Evolutionary conservation across 2,797 vertebrate genomes (phyloP), one percentile per base, ranked within the genome.

Genomic region (Myotis daubentonii): DNA sequence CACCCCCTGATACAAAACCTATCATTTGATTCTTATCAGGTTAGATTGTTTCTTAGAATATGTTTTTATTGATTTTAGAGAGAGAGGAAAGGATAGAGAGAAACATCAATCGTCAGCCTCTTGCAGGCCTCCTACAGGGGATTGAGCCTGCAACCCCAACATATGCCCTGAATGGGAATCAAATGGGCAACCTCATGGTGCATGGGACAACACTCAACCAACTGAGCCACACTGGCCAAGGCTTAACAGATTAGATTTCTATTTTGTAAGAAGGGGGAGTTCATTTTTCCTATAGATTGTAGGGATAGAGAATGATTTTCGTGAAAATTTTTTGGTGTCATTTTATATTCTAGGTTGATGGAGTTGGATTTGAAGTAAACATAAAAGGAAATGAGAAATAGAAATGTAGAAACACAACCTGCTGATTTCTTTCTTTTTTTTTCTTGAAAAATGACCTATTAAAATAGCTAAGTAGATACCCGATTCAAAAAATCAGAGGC

Each of bases 361-460:
- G 44, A 76, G 30, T 23, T 74, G 13, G 23, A 68, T 82, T 86
- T 94, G 38, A 94, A 82, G 85, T 41, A 90, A 57, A 41, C 10
- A 36, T 83, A 22, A 86, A 87, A 72, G 47, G 65, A 66, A 68
- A 57, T 41, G 25, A 44, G 49, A 81, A 60, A 65, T 55, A 20
- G 25, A 89, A 91, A 65, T 33, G 6, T 74, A 60, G 51, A 86
- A 76, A n/a, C 53, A 70, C 10, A 92, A n/a, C 44, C 60, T 91
- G 38, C 85, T 75, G 28, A 70, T 49, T 75, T 23, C 23, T 68
- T 87, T 22, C 17, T 0, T 3, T 28, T 78, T 68, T 87, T 89
- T 62, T 36, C 38, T 81, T 76, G n/a, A 92, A 85, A 90, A 85
- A 53, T 75, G 19, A 88, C 36, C 38, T 55, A 9, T 93, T 89